These are phyloP conservation scores for Nibea albiflora DNA, from an alignment of 2,113 vertebrate genomes.

Conservation along the genomic window DNA sequence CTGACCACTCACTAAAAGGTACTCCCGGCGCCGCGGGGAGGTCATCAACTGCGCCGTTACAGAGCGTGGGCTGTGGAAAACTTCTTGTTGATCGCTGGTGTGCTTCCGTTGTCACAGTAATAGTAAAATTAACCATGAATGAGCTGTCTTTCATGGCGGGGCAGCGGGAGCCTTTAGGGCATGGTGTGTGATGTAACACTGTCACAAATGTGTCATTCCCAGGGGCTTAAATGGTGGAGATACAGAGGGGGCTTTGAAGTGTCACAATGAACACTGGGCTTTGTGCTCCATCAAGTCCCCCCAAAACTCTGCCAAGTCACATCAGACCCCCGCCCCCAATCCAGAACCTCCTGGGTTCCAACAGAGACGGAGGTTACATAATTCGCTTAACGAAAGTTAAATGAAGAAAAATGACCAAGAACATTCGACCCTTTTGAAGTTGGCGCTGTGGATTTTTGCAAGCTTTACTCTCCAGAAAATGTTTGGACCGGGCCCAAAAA, in stretches of 20 bases:
- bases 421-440: conserved; percentile 47
- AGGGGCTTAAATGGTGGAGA: conserved; percentile 65
- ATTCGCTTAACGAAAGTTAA: conserved; percentile 66
- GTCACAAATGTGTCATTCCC: conserved; percentile 78
- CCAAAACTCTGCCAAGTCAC: conserved; percentile 31
- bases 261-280: conserved; percentile 78
- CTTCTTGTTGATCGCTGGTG: conserved; percentile 54
- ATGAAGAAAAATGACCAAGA: conserved; percentile 56
- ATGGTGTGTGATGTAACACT: conserved; percentile 75
- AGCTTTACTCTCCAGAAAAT: conserved; percentile 10
- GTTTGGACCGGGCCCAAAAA: conserved; percentile 19
- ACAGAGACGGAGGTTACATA: conserved; percentile 72
- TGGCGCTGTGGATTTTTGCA: conserved; percentile 35
- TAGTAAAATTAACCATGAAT: conserved; percentile 76
- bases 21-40: conserved; percentile 26
- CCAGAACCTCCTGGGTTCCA: conserved; percentile 50
- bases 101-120: conserved; percentile 48
- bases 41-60: conserved; percentile 37
- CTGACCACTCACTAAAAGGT: conserved; percentile 41
- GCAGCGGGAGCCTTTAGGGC: conserved; percentile 69
- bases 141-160: conserved; percentile 64
- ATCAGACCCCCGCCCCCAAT: background rate
- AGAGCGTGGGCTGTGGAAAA: conserved; percentile 23
- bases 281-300: conserved; percentile 65
- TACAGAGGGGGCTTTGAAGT: conserved; percentile 78